These are phyloP conservation scores for Leptestheria dahalacensis DNA, from an alignment of 1,140 invertebrate species.

Conservation along the genomic window DNA sequence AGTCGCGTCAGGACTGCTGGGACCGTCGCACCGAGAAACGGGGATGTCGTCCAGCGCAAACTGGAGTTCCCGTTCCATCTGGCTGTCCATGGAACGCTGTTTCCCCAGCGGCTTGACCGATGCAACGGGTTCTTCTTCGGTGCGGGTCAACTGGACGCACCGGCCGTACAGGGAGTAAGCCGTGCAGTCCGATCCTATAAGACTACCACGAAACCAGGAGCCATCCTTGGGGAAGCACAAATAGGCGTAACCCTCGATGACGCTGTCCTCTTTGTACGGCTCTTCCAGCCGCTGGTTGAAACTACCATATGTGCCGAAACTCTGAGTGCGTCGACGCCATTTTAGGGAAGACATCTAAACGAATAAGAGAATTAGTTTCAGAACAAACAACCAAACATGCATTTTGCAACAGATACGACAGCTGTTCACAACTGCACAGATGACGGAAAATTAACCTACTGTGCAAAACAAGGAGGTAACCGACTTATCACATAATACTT, in stretches of 20 bases:
- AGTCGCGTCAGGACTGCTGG: background rate
- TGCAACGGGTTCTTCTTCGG: background rate
- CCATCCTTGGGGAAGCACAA: conserved; percentile 28
- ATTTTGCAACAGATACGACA: no score
- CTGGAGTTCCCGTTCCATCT: conserved; percentile 10
- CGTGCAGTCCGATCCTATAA: conserved; percentile 23
- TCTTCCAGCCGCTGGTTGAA: conserved; percentile 1
- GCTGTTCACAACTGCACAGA: no score
- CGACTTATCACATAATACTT: no score
- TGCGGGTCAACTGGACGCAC: background rate
- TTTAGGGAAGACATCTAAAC: background rate
- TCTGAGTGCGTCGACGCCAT: conserved; percentile 1
- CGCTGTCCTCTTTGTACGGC: background rate
- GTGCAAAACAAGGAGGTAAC: no score
- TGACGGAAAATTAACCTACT: no score
- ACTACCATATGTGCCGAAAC: background rate
- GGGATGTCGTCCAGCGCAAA: conserved; percentile 10
- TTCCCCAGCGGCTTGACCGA: background rate
- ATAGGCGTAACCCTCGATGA: conserved; percentile 24
- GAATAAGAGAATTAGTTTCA: no score
- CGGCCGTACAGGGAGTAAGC: conserved; percentile 24
- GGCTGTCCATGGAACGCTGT: conserved; percentile 1
- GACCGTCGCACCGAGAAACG: background rate
- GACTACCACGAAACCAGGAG: conserved; percentile 27
- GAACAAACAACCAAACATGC: no score